A percentile compares a stretch with the other conserved stretches of the same genome.
Evolutionary conservation across 2,797 vertebrate species (phyloP).

Genomic region (Mycteria americana): DNA sequence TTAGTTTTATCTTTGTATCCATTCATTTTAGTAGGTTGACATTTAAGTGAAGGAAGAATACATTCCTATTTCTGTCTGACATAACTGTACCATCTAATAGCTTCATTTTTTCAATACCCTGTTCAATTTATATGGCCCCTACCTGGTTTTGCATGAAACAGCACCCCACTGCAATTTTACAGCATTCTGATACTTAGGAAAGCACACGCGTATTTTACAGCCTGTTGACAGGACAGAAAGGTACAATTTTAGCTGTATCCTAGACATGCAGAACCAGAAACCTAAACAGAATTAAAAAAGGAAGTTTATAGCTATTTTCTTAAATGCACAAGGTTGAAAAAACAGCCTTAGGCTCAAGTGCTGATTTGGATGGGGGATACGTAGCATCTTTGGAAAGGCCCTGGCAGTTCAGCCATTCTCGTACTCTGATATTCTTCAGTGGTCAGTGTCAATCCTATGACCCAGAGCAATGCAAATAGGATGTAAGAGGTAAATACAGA

Average conservation of each 20-base stretch:
- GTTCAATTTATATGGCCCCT: background rate
- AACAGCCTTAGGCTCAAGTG: background rate
- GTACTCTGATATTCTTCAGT: background rate
- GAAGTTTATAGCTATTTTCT: background rate
- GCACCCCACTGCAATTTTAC: background rate
- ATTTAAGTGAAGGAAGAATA: background rate
- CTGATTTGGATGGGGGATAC: background rate
- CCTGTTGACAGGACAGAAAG: background rate
- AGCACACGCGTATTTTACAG: background rate
- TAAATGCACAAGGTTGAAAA: background rate
- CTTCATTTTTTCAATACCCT: background rate
- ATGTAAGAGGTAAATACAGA: background rate
- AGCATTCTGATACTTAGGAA: background rate
- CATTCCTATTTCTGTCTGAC: background rate
- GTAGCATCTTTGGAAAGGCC: background rate
- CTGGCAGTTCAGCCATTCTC: background rate
- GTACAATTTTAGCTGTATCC: background rate
- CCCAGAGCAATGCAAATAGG: background rate
- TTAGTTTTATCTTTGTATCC: background rate
- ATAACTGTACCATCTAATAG: background rate
- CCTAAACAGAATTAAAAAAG: background rate
- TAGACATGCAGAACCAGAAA: background rate
- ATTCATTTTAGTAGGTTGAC: background rate
- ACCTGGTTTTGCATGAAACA: background rate
- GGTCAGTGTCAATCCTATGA: background rate